Percentiles rank a stretch among this genome's conserved stretches.
Evolutionary conservation across 2,797 vertebrate genomes (phyloP).

Genomic region (Columba guinea): DNA sequence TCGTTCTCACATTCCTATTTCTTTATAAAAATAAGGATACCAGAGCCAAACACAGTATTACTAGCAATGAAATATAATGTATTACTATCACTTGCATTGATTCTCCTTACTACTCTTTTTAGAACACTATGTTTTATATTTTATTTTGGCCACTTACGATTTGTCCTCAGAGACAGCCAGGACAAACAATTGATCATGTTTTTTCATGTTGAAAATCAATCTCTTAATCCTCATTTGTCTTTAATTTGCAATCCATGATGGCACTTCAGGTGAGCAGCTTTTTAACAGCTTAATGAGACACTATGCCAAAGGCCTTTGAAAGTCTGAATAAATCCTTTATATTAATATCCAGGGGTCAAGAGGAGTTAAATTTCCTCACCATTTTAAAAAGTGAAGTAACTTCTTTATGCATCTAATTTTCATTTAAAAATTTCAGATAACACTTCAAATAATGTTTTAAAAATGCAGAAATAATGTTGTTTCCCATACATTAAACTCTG

Average conservation of each 20-base stretch:
- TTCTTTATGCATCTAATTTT: neutral
- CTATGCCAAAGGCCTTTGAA: neutral
- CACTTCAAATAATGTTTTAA: neutral
- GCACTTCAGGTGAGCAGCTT: neutral
- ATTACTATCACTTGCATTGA: neutral
- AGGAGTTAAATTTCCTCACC: neutral
- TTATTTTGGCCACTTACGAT: neutral
- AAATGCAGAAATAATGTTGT: neutral
- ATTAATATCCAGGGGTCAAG: neutral
- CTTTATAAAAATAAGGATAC: neutral
- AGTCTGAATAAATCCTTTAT: neutral
- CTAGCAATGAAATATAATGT: neutral
- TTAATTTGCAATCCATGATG: neutral
- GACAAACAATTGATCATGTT: neutral
- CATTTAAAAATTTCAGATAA: neutral
- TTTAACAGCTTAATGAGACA: neutral
- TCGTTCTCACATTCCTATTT: neutral
- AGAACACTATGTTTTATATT: neutral
- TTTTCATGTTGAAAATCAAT: neutral
- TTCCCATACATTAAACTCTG: neutral
- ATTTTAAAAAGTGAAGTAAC: neutral
- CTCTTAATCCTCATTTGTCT: neutral
- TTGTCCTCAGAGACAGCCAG: neutral
- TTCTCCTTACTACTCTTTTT: neutral
- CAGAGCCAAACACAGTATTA: neutral